phyloP scores from a whole-genome alignment of 1,140 invertebrate genomes.

The Ceratoteleas bidentatus region DNA sequence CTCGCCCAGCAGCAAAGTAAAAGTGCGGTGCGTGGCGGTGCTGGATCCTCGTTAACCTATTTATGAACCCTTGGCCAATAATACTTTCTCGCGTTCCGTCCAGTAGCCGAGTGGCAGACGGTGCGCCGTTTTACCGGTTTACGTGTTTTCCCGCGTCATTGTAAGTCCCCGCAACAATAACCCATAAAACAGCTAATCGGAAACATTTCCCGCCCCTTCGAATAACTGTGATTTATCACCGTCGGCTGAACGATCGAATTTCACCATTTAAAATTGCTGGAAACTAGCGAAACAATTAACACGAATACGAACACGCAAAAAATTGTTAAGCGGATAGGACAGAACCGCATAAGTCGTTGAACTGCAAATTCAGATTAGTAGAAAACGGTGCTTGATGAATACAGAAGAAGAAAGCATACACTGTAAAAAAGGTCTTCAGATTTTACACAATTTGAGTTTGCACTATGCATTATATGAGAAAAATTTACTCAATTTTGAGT shows the following conservation, averaged over 20 bases:
- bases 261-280: too few relatives aligned
- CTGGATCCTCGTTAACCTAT: slow-evolving; percentile 63
- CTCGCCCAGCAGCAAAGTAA: slow-evolving; percentile 50
- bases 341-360: too few relatives aligned
- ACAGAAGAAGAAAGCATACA: too few relatives aligned
- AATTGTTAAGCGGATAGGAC: too few relatives aligned
- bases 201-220: slow-evolving; percentile 29
- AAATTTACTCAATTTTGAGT: too few relatives aligned
- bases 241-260: neutral
- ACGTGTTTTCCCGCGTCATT: slow-evolving; percentile 26
- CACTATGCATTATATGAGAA: too few relatives aligned
- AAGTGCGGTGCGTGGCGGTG: slow-evolving; percentile 51
- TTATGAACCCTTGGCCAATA: slow-evolving; percentile 50
- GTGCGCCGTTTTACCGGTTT: slow-evolving; percentile 34
- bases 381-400: too few relatives aligned
- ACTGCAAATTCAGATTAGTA: too few relatives aligned
- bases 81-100: slow-evolving; percentile 51
- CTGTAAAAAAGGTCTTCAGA: too few relatives aligned
- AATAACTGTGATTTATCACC: slow-evolving; percentile 29
- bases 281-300: too few relatives aligned
- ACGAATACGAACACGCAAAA: too few relatives aligned
- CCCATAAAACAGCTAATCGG: slow-evolving; percentile 32
- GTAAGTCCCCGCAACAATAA: slow-evolving; percentile 31
- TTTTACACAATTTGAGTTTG: too few relatives aligned
- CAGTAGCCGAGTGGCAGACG: slow-evolving; percentile 40